Conservation (phyloP, 1,140 invertebrate species). For the Bombus polaris region DNA sequence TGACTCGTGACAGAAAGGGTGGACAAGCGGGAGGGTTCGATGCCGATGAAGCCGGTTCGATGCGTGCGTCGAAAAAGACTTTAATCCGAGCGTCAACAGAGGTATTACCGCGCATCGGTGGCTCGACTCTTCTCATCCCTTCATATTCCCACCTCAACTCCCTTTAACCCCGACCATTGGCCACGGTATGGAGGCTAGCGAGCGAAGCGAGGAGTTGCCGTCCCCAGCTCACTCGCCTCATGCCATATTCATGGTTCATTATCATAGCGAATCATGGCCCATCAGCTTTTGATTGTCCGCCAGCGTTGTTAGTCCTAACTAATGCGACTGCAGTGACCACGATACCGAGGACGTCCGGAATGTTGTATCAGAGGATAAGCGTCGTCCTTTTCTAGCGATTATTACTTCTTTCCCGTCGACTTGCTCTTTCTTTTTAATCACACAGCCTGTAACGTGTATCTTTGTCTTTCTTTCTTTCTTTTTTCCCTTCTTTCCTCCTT, state of each 20-base stretch:
- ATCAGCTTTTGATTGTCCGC: slow-evolving; percentile 83
- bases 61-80: slow-evolving; percentile 65
- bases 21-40: not conserved
- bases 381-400: slow-evolving; percentile 55
- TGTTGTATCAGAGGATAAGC: slow-evolving; percentile 69
- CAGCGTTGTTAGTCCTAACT: slow-evolving; percentile 82
- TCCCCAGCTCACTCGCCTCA: slow-evolving; percentile 80
- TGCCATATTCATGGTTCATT: slow-evolving; percentile 83
- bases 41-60: slow-evolving; percentile 5
- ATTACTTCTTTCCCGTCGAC: slow-evolving; percentile 20
- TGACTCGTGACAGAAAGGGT: slow-evolving; percentile 7
- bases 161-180: slow-evolving; percentile 70
- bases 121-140: slow-evolving; percentile 57
- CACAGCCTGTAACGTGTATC: not conserved
- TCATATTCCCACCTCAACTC: slow-evolving; percentile 68
- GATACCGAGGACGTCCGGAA: slow-evolving; percentile 66
- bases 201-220: slow-evolving; percentile 79
- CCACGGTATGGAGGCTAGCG: slow-evolving; percentile 65
- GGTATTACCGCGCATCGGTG: slow-evolving; percentile 68
- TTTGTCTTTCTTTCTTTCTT: not conserved
- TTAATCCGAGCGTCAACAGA: slow-evolving; percentile 73
- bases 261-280: slow-evolving; percentile 83
- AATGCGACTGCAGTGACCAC: slow-evolving; percentile 82
- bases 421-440: slow-evolving; percentile 4
- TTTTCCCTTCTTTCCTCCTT: not conserved